Evolutionary conservation across 1,140 invertebrate species (phyloP), one percentile per base, ranked within the genome.

Genomic region (Platyscapa corneri): DNA sequence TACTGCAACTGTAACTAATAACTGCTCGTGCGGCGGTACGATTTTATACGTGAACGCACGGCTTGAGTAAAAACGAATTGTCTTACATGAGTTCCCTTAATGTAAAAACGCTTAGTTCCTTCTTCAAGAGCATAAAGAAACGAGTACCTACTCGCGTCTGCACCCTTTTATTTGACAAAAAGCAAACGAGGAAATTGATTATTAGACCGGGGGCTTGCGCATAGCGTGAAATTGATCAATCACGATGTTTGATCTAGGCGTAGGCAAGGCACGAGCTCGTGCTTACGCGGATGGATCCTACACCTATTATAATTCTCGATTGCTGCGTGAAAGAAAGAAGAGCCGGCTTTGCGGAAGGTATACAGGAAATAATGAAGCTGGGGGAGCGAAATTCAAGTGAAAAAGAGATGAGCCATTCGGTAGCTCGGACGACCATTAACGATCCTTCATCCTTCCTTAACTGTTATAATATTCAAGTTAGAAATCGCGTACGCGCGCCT

Each of bases 111-210:
- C 7, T 56, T 56, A 56, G 53, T 56, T 27, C 10, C 23, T 60
- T 27, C 10, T 60, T 60, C 23, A 60, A 27, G 56, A 7, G 32
- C 67, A 30, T 42, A 46, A 65, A 30, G 1, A 16, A 46, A 18
- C 8, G 37, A 34, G 37, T 32, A 34, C 34, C 53, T 77, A 65
- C n/a, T 14, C 49, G n/a, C 18, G 53, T 30, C 7, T n/a, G 18
- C 37, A n/a, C 72, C 16, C 34, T 27, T 53, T 76, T 20, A 56
- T 20, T 46, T 10, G 42, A 49, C 42, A 37, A 77, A 53, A 53
- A 82, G 60, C 42, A 53, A 82, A 75, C 64, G 49, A 82, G 81
- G 82, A 84, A 84, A 84, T 84, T 78, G 81, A 82, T 82, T 75
- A 60, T 82, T 75, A 75, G 23, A 23, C 46, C 46, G 60, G 75